Conservation (phyloP, 2,113 vertebrate genomes). For the Spilogale gracilis region DNA sequence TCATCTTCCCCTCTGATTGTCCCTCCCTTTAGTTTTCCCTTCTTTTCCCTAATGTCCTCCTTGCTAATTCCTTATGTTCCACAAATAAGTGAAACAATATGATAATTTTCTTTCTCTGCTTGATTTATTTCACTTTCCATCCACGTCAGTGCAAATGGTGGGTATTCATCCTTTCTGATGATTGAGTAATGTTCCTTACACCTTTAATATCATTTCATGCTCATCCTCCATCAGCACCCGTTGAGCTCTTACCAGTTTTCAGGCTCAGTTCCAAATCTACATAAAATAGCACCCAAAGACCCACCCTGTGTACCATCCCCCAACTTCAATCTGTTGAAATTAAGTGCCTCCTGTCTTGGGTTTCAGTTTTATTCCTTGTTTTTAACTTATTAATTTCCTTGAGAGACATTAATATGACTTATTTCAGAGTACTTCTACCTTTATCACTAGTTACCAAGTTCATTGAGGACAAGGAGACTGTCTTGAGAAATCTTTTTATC, state of each 20-base stretch:
- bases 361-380: constrained; percentile 45
- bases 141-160: too few species aligned
- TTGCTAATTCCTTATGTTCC: too few species aligned
- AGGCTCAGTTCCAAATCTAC: background rate
- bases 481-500: background rate
- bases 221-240: background rate
- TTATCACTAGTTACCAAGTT: background rate
- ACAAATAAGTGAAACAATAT: too few species aligned
- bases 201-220: background rate
- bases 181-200: background rate
- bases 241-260: background rate
- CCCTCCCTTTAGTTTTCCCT: too few species aligned
- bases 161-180: too few species aligned
- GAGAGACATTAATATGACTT: background rate
- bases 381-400: constrained; percentile 33
- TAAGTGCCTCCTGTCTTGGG: background rate
- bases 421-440: constrained; percentile 8
- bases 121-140: too few species aligned
- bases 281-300: background rate
- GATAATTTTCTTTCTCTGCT: too few species aligned
- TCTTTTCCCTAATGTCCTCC: too few species aligned
- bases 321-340: background rate
- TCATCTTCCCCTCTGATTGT: too few species aligned
- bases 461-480: background rate
- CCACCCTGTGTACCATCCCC: background rate